These are phyloP conservation scores for Mormyrops attenuatus DNA, from an alignment of 2,797 vertebrate species.

Conservation along the genomic window DNA sequence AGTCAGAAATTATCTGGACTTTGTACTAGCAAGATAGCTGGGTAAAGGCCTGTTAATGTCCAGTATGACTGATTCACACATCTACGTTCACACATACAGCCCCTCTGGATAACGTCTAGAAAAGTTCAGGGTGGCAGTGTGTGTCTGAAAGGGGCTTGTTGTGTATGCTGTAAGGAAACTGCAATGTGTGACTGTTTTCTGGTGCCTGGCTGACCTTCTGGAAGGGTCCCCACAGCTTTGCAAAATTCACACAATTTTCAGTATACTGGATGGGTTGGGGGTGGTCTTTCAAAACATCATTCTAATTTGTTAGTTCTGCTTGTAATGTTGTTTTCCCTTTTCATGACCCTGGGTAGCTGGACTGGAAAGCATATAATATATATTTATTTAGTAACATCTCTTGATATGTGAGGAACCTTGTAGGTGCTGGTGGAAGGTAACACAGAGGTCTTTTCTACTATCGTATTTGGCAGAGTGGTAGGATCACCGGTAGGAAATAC, in stretches of 20 bases:
- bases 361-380: neutral
- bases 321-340: neutral
- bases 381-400: neutral
- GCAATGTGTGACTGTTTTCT: neutral
- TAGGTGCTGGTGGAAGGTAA: slow-evolving; percentile 9
- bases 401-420: neutral
- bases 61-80: neutral
- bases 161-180: neutral
- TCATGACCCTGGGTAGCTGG: neutral
- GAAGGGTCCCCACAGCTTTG: neutral
- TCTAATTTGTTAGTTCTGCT: neutral
- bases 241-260: neutral
- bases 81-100: neutral
- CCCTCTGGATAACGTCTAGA: neutral
- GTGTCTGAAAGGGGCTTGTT: neutral
- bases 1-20: neutral
- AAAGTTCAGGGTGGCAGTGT: neutral
- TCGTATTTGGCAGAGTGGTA: slow-evolving; percentile 32
- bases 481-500: slow-evolving; percentile 37
- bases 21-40: neutral
- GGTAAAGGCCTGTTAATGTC: neutral
- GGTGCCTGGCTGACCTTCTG: neutral
- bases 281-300: neutral
- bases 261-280: neutral
- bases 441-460: slow-evolving; percentile 27